phyloP scores from a whole-genome alignment of 2,113 vertebrate genomes.

The Prunella himalayana region DNA sequence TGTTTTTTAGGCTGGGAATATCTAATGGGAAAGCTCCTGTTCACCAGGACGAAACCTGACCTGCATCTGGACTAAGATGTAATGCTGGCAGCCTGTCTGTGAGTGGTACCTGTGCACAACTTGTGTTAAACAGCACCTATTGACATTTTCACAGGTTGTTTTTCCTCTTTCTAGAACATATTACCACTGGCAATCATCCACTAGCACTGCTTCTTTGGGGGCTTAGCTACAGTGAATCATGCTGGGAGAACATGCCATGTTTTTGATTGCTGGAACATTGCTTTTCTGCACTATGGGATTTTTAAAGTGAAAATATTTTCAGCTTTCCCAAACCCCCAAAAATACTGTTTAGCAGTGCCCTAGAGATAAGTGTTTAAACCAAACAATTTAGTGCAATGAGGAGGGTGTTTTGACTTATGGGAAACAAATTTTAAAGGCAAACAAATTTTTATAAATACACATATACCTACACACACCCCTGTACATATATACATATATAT shows the following conservation, averaged over 20 bases:
- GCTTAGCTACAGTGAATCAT: not conserved
- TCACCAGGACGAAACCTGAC: not conserved
- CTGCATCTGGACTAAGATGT: not conserved
- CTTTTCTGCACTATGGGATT: not conserved
- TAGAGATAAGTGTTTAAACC: not conserved
- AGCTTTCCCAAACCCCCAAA: not conserved
- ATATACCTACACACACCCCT: not conserved
- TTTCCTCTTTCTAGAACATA: not conserved
- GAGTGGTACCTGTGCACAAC: not conserved
- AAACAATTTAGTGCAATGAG: not conserved
- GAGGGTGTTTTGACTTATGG: not conserved
- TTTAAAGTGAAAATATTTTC: constrained; percentile 1
- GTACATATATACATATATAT: not conserved
- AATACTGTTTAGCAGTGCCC: not conserved
- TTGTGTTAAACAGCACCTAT: not conserved
- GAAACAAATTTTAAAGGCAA: not conserved
- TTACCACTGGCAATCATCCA: not conserved
- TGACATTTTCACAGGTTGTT: not conserved
- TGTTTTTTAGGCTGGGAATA: not conserved
- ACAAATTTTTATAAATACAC: not conserved
- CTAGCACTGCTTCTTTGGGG: not conserved
- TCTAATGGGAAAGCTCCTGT: not conserved
- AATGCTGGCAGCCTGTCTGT: not conserved
- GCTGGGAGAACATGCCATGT: not conserved
- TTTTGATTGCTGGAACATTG: not conserved